Conservation (phyloP, 2,797 vertebrate species). For the Pogonophryne albipinna region DNA sequence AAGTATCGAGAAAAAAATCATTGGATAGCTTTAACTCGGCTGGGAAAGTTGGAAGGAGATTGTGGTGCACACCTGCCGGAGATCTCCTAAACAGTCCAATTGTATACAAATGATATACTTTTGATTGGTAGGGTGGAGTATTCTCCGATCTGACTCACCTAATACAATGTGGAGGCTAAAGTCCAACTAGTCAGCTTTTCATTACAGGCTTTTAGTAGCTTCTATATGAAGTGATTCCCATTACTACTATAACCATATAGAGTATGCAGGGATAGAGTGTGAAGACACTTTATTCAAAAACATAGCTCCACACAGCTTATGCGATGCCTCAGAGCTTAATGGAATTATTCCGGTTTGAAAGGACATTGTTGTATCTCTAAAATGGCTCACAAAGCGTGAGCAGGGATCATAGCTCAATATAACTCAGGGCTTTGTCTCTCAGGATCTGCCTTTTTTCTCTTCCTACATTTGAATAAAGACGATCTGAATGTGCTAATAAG, state of each 20-base stretch:
- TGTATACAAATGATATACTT: neutral
- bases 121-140: neutral
- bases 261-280: constrained; percentile 2
- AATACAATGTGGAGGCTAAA: constrained; percentile 11
- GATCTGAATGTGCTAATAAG: constrained; percentile 41
- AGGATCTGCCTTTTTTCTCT: constrained; percentile 25
- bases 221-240: constrained; percentile 2
- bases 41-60: neutral
- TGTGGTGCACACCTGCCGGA: neutral
- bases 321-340: constrained; percentile 52
- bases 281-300: constrained; percentile 36
- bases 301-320: constrained; percentile 23
- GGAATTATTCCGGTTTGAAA: constrained; percentile 51
- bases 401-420: constrained; percentile 49
- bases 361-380: constrained; percentile 35
- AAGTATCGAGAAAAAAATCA: constrained; percentile 6
- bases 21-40: neutral
- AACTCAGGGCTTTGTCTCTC: constrained; percentile 55
- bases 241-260: neutral
- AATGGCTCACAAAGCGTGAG: constrained; percentile 53
- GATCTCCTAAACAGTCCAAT: neutral
- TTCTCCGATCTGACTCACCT: constrained; percentile 12
- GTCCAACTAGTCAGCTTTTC: constrained; percentile 21
- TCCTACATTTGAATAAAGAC: constrained; percentile 45
- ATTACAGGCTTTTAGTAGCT: constrained; percentile 18